These are phyloP conservation scores for Sinopyrophorus schimmeli DNA, from an alignment of 2,888 invertebrate species.

Conservation along the genomic window DNA sequence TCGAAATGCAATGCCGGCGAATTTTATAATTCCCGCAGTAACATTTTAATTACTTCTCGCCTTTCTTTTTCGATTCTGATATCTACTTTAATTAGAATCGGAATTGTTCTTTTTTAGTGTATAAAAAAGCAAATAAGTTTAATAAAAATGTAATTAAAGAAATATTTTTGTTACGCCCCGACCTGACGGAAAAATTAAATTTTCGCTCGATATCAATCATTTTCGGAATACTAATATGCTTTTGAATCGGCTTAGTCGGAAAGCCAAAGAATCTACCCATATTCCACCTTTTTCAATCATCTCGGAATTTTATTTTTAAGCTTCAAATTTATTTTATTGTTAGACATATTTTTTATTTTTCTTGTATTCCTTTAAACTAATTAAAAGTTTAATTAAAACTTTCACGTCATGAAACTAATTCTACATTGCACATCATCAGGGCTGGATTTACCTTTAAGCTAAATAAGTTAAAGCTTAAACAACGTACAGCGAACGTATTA, in stretches of 20 bases:
- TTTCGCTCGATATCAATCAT: slow-evolving; percentile 17
- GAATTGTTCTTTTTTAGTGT: neutral
- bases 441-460: too few relatives aligned
- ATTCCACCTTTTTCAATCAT: slow-evolving; percentile 20
- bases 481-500: too few relatives aligned
- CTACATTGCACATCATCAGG: too few relatives aligned
- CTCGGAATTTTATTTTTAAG: too few relatives aligned
- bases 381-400: too few relatives aligned
- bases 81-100: neutral
- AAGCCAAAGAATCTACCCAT: slow-evolving; percentile 9
- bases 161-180: slow-evolving; percentile 3
- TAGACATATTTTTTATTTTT: too few relatives aligned
- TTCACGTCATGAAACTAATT: too few relatives aligned
- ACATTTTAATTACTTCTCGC: slow-evolving; percentile 16
- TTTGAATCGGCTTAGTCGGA: slow-evolving; percentile 4
- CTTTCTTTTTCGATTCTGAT: too few relatives aligned
- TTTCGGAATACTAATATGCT: slow-evolving; percentile 17
- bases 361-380: too few relatives aligned
- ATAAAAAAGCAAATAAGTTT: neutral
- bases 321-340: too few relatives aligned
- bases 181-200: slow-evolving; percentile 20
- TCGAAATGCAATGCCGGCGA: slow-evolving; percentile 13
- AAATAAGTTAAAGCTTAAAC: too few relatives aligned
- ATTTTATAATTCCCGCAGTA: slow-evolving; percentile 10
- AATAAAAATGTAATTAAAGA: slow-evolving; percentile 9